Conservation (phyloP, 2,113 vertebrate species). For the Euleptes europaea region DNA sequence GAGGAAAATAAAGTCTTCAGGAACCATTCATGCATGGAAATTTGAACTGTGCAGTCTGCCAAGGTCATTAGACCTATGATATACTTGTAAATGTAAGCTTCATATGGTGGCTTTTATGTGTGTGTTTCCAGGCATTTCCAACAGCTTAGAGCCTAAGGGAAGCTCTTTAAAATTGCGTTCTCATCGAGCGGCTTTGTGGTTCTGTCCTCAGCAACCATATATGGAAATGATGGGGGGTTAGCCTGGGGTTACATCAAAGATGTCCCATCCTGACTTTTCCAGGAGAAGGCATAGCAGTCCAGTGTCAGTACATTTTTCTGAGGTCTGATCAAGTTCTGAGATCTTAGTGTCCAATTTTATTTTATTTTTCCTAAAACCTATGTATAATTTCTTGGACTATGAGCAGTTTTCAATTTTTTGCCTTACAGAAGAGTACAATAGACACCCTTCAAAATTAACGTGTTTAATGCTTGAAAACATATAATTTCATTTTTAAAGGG, state of each 20-base stretch:
- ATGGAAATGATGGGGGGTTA: not conserved
- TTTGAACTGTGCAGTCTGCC: not conserved
- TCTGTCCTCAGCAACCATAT: not conserved
- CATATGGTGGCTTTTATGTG: slow-evolving; percentile 39
- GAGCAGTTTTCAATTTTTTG: not conserved
- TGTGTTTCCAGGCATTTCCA: slow-evolving; percentile 42
- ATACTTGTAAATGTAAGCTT: not conserved
- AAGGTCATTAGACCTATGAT: not conserved
- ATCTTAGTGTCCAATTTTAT: not conserved
- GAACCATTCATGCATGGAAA: slow-evolving; percentile 16
- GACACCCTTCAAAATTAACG: no score
- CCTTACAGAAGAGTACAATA: no score
- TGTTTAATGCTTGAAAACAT: no score
- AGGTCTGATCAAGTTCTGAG: not conserved
- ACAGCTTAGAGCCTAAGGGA: slow-evolving; percentile 43
- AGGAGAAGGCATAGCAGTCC: not conserved
- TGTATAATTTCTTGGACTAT: not conserved
- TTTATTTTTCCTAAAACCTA: not conserved
- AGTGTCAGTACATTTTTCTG: not conserved
- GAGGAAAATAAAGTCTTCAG: not conserved
- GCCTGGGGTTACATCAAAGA: not conserved
- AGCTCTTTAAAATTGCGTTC: slow-evolving; percentile 32
- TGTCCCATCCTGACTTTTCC: not conserved
- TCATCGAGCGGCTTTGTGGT: slow-evolving; percentile 13
- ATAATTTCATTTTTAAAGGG: no score